Evolutionary conservation across 2,888 invertebrate genomes (phyloP).

Genomic region (Sesia apiformis): DNA sequence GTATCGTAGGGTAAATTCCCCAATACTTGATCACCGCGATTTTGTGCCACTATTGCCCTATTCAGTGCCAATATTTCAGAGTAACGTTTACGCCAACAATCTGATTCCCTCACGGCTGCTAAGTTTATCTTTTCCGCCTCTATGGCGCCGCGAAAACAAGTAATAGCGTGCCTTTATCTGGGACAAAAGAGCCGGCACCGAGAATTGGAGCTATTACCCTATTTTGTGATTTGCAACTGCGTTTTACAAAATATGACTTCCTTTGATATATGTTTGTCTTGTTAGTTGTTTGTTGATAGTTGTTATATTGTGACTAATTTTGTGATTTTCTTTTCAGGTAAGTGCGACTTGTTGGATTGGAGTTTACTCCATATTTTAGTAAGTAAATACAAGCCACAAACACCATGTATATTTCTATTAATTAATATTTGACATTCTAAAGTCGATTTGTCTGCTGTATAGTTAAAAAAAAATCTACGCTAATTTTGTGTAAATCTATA

Average conservation of each 20-base stretch:
- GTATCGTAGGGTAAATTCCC: conserved; percentile 1
- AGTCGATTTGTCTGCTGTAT: no score
- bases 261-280: neutral
- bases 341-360: no score
- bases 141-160: conserved; percentile 11
- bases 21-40: conserved; percentile 10
- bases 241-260: neutral
- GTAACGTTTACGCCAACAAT: conserved; percentile 41
- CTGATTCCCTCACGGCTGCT: conserved; percentile 56
- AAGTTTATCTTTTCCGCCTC: conserved; percentile 56
- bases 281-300: neutral
- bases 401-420: no score
- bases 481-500: no score
- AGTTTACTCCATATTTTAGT: no score
- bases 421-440: no score
- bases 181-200: conserved; percentile 37
- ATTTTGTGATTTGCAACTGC: neutral
- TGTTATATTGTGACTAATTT: no score
- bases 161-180: conserved; percentile 41
- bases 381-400: no score
- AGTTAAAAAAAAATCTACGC: no score
- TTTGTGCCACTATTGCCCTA: conserved; percentile 34
- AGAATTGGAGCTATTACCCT: neutral
- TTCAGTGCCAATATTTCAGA: conserved; percentile 42
- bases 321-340: no score